phyloP scores from a whole-genome alignment of 2,113 vertebrate genomes.

The Zosterops pallidus region DNA sequence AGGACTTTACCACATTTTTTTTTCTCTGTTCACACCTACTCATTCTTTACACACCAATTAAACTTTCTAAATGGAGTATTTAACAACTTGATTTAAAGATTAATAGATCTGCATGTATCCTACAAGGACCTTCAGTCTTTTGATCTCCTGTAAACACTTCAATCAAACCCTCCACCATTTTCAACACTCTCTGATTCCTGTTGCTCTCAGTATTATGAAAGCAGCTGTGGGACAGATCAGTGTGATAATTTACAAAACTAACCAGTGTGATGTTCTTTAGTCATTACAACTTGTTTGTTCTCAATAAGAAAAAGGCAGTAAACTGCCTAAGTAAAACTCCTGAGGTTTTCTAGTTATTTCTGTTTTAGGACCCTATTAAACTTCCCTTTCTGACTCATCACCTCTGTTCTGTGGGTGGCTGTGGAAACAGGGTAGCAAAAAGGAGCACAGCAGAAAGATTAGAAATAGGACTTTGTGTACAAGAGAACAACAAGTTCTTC shows the following conservation, averaged over 20 bases:
- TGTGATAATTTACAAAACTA: not conserved
- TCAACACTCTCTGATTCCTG: not conserved
- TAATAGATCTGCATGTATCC: not conserved
- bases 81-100: not conserved
- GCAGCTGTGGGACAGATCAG: not conserved
- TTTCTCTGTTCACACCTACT: not conserved
- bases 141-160: not conserved
- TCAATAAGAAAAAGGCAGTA: not conserved
- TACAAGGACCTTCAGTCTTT: not conserved
- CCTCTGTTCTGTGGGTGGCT: not conserved
- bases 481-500: not conserved
- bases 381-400: slow-evolving; percentile 45
- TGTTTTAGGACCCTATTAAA: slow-evolving; percentile 6
- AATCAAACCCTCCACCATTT: not conserved
- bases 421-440: not conserved
- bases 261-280: not conserved
- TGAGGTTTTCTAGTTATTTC: slow-evolving; percentile 44
- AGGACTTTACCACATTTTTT: not conserved
- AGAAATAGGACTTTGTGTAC: not conserved
- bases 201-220: not conserved
- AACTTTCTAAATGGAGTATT: not conserved
- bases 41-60: not conserved
- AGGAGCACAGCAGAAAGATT: not conserved
- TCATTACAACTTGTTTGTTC: slow-evolving; percentile 8
- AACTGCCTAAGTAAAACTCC: not conserved